Evolutionary conservation across 2,797 vertebrate genomes (phyloP), one percentile per base, ranked within the genome.

Genomic region (Natrix natrix): DNA sequence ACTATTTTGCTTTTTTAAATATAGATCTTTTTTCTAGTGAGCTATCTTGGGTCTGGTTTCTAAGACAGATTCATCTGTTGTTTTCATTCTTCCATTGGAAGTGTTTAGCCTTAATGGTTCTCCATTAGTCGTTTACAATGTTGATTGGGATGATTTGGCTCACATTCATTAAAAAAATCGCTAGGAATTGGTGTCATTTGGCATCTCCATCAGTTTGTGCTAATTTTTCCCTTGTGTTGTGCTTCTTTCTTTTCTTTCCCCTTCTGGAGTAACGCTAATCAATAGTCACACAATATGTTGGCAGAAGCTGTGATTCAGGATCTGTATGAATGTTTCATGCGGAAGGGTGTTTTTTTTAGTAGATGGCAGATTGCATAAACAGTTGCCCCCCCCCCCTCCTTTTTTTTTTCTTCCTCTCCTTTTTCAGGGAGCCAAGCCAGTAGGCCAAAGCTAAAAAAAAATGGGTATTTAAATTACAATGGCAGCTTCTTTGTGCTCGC

Each of bases 141-240:
- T 89, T 91, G 52, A 86, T 66, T 63, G 59, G 57, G 87, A 86
- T 93, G 43, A 48, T 87, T 93, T 93, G 93, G 90, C 93, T 91
- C 37, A 11, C 1, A 7, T 57, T 66, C 57, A 26, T 89, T 78
- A 32, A 89, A 20, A 63, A 69, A 86, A 89, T n/a, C 56, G 55
- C 90, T 74, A 86, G 87, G 69, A 86, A 69, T 43, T 89, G 83
- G 89, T 91, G 55, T 91, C 37, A 17, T 61, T 63, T 91, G 93
- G 69, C 87, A 89, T 93, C 28, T 89, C 48, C 90, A 57, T 93
- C 90, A 57, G 87, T 89, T 91, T 89, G 87, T 89, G 90, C 87
- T 91, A 63, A 91, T 93, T 93, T 93, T 66, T 13, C 87, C 69
- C 69, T 86, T 86, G n/a, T 89, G 87, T 91, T 93, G 92, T 91